Base-by-base conservation (phyloP, 2,113 vertebrate genomes). In the Passer domesticus region DNA sequence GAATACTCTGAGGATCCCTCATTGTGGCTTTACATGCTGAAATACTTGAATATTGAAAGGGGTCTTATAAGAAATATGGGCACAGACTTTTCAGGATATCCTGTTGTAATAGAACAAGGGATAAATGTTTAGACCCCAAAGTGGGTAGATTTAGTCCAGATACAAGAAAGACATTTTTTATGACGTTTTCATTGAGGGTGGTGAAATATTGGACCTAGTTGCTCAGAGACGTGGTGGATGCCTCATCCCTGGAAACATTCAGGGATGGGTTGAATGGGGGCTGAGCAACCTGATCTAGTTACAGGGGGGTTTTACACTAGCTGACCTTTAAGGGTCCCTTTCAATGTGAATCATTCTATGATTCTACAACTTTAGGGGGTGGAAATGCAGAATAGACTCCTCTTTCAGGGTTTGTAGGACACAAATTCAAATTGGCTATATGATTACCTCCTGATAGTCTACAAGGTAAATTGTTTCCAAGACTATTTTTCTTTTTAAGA, bases 231-330 rank as follows among this genome's bases (percentile, higher is more conserved):
- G 6, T 18, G 20, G 19, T 69, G 15, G 75, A 18, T 63, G 19
- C 13, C 17, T 7, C n/a, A 59, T 49, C 14, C 19, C 28, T 47
- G 53, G 27, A 46, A 58, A 63, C 3, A 33, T 46, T 52, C 37
- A 46, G 55, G 44, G 39, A 14, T 7, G 47, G 4, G 8, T 17
- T 91, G 27, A 19, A 39, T 2, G 4, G 37, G 3, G 7, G 1
- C 27, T 64, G 49, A 69, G 10, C 3, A 58, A 47, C 8, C 16
- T 74, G 10, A 30, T 37, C 23, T 27, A 11, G 14, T 17, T 41
- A 10, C 15, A 37, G 8, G 3, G 5, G 12, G 0, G 2, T 7
- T 11, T 55, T 62, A 16, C 21, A 44, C 12, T 23, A 20, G 15
- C 14, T 49, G 19, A 56, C 1, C 1, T 78, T 46, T 33, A 31